A percentile compares a stretch with the other conserved stretches of the same genome.
Conservation (phyloP, 2,113 vertebrate genomes). For the Lagopus muta region DNA sequence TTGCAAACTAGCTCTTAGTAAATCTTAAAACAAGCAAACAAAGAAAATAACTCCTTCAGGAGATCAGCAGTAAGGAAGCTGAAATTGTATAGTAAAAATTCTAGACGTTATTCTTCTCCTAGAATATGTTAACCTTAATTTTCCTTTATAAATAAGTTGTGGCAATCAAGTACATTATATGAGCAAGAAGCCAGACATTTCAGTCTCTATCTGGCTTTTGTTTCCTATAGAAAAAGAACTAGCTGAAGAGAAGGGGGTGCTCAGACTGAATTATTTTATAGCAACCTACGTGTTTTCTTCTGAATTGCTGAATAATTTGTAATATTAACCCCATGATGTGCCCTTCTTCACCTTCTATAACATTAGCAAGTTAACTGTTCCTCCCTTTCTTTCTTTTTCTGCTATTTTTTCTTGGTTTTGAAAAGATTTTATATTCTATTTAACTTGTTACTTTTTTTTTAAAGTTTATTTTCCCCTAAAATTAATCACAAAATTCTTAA, state of each 20-base stretch:
- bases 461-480: background rate
- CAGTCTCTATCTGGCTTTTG: background rate
- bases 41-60: fast-evolving
- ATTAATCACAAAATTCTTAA: background rate
- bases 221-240: background rate
- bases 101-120: background rate
- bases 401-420: background rate
- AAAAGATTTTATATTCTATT: background rate
- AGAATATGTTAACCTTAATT: background rate
- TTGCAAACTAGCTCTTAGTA: background rate
- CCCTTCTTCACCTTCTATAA: background rate
- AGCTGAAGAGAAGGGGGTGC: background rate
- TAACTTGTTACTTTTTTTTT: background rate
- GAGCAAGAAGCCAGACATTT: background rate
- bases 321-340: background rate
- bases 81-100: background rate
- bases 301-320: background rate
- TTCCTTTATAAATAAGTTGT: background rate
- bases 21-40: background rate
- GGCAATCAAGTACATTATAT: background rate
- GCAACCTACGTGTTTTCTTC: background rate
- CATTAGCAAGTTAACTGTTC: background rate
- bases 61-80: background rate
- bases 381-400: background rate
- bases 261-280: slow-evolving; percentile 15